phyloP scores from a whole-genome alignment of 2,888 invertebrate species.

The Leptarthrus brevirostris region DNA sequence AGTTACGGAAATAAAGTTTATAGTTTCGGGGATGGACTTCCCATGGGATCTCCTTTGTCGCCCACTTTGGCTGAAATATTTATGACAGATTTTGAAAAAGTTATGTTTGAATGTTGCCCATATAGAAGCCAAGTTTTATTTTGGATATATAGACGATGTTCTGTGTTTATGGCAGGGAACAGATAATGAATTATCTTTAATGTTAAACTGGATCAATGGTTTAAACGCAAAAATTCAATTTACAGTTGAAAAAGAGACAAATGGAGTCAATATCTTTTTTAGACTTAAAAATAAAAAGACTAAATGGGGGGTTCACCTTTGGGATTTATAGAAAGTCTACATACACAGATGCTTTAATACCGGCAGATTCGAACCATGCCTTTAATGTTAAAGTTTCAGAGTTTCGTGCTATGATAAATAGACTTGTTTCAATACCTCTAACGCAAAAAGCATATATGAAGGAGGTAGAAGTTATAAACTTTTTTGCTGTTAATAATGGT shows the following conservation, averaged over 20 bases:
- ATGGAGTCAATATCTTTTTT: background rate
- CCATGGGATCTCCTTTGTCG: too few species aligned
- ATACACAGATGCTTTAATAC: too few species aligned
- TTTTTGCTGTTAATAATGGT: background rate
- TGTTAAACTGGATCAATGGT: too few species aligned
- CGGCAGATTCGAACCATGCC: too few species aligned
- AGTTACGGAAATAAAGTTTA: background rate
- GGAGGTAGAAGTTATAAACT: too few species aligned
- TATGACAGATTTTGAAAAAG: too few species aligned
- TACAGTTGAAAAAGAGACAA: background rate
- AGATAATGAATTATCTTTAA: too few species aligned
- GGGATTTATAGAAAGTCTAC: too few species aligned
- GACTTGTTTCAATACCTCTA: background rate
- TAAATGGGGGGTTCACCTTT: background rate
- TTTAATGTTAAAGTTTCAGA: background rate
- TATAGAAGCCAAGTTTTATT: background rate
- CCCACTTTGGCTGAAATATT: too few species aligned
- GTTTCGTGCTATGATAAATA: background rate
- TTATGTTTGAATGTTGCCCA: background rate
- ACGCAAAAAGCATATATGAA: background rate
- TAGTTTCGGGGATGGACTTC: background rate
- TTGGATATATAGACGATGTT: too few species aligned
- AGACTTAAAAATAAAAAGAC: background rate
- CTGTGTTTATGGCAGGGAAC: too few species aligned
- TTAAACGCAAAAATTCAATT: background rate